Evolutionary conservation across 2,888 invertebrate species (phyloP).

Genomic region (Marasmarcha lunaedactyla): DNA sequence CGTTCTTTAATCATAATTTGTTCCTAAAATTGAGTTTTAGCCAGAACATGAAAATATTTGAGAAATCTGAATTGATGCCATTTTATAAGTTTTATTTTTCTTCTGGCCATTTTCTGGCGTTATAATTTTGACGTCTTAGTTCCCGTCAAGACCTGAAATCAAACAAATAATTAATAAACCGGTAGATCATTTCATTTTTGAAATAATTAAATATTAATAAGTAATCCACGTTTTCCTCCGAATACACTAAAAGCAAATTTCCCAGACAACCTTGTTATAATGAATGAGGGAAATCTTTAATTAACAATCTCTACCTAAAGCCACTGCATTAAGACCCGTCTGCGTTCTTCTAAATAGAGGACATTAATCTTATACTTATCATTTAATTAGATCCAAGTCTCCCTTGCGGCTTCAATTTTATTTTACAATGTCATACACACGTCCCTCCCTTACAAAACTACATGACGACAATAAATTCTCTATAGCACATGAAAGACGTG

Average conservation of each 20-base stretch:
- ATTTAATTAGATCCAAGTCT: conserved; percentile 67
- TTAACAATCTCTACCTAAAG: neutral
- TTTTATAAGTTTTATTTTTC: too few relatives aligned
- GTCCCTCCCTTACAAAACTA: conserved; percentile 48
- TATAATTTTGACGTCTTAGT: too few relatives aligned
- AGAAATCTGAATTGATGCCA: too few relatives aligned
- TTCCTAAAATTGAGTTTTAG: too few relatives aligned
- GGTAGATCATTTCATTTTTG: too few relatives aligned
- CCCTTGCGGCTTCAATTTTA: conserved; percentile 64
- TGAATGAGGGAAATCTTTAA: neutral
- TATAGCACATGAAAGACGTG: conserved; percentile 5
- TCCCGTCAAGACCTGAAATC: too few relatives aligned
- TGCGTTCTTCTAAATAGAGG: conserved; percentile 38
- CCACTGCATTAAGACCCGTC: neutral
- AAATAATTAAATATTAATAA: too few relatives aligned
- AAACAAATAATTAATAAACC: too few relatives aligned
- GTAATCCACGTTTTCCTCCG: too few relatives aligned
- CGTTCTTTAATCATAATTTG: too few relatives aligned
- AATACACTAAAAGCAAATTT: neutral
- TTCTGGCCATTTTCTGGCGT: too few relatives aligned
- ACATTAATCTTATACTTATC: conserved; percentile 68
- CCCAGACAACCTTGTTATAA: neutral
- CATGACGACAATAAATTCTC: conserved; percentile 26
- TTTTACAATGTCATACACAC: conserved; percentile 70
- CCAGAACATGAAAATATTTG: too few relatives aligned